phyloP scores from a whole-genome alignment of 2,888 invertebrate species.

The Caenorhabditis sp. region DNA sequence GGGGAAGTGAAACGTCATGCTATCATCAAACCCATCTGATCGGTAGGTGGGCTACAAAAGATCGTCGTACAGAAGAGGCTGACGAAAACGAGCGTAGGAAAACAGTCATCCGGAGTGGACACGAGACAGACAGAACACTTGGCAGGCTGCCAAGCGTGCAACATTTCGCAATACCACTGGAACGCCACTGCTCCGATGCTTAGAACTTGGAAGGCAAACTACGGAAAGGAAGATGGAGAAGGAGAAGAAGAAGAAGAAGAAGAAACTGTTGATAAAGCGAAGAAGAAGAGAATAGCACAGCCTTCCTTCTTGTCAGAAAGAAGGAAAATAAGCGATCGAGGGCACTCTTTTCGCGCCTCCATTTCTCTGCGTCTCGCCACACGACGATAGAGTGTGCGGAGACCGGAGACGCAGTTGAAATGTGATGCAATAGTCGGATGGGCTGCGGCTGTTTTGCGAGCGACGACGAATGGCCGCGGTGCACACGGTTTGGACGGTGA shows the following conservation, averaged over 20 bases:
- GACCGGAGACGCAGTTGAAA: slow-evolving; percentile 25
- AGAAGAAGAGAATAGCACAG: background rate
- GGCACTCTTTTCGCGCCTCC: slow-evolving; percentile 6
- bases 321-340: slow-evolving; percentile 9
- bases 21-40: no score
- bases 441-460: slow-evolving; percentile 24
- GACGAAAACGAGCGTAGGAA: slow-evolving; percentile 22
- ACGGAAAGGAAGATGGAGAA: no score
- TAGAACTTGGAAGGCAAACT: no score
- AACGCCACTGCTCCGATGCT: no score
- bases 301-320: no score
- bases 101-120: slow-evolving; percentile 19
- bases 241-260: no score
- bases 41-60: no score
- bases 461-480: slow-evolving; percentile 21
- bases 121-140: background rate
- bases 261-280: background rate
- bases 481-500: slow-evolving; percentile 11
- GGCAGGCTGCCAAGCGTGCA: slow-evolving; percentile 16
- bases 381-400: background rate
- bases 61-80: no score
- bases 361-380: slow-evolving; percentile 9
- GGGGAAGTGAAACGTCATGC: no score
- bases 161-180: slow-evolving; percentile 39
- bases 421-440: slow-evolving; percentile 48